phyloP scores from a whole-genome alignment of 1,140 invertebrate genomes.

The Drosophila ironensis region DNA sequence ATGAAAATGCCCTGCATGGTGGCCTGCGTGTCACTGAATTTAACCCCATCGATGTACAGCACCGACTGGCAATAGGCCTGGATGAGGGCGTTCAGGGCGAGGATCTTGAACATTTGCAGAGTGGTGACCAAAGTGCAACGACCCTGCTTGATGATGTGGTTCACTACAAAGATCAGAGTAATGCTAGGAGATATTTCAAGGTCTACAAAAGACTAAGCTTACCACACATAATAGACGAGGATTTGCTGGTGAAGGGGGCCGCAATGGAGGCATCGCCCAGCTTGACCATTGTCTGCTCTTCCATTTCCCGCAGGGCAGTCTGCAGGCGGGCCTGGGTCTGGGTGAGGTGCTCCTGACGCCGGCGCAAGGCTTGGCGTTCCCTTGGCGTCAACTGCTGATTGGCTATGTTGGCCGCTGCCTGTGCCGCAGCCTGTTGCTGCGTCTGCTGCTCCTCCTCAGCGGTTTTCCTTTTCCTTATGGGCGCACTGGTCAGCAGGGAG shows the following conservation, averaged over 20 bases:
- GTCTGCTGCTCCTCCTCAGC: constrained; percentile 61
- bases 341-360: constrained; percentile 76
- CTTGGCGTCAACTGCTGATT: constrained; percentile 66
- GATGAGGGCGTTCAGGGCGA: constrained; percentile 99
- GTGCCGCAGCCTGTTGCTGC: constrained; percentile 30
- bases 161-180: constrained; percentile 87
- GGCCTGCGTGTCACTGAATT: constrained; percentile 98
- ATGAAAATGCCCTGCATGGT: constrained; percentile 97
- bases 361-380: constrained; percentile 70
- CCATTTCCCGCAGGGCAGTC: constrained; percentile 91
- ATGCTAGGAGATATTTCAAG: no score
- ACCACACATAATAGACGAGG: constrained; percentile 97
- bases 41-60: constrained; percentile 98
- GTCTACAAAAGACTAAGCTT: no score
- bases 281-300: constrained; percentile 95
- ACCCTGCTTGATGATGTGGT: constrained; percentile 99
- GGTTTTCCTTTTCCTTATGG: constrained; percentile 85
- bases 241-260: constrained; percentile 98
- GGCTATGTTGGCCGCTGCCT: constrained; percentile 35
- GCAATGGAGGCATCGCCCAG: constrained; percentile 99
- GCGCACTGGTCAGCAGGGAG: constrained; percentile 93
- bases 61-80: constrained; percentile 99
- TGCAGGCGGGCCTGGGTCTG: constrained; percentile 82
- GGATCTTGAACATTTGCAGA: constrained; percentile 99
- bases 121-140: constrained; percentile 99